Base-by-base conservation (phyloP, 2,113 vertebrate genomes). In the Mandrillus leucophaeus region DNA sequence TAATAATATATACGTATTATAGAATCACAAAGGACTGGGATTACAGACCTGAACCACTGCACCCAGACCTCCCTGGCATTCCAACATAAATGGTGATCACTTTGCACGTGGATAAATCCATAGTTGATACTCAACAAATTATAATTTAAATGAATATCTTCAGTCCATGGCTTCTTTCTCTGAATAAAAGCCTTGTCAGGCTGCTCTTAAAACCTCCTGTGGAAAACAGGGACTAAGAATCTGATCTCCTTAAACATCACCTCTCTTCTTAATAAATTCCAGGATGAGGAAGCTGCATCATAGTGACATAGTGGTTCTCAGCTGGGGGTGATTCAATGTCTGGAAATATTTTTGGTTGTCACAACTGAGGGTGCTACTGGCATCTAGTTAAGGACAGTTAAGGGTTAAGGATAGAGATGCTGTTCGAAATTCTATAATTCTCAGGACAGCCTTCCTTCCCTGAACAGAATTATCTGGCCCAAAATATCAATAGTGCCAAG, bases 391-490 rank as follows among this genome's bases (percentile, higher is more conserved):
- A 64, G 61, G 27, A 64, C 61, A 64, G 27, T 64, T 32, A 32
- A 32, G 45, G 11, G 30, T 57, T 72, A 55, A 97, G 35, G n/a
- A 38, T 45, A 91, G 66, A 27, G 2, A 43, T 66, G 11, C 17
- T 90, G 23, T 50, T 79, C 78, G 57, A 82, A 93, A 68, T 43
- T 38, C 20, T 80, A 0, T 45, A 85, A 83, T 35, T 30, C 43
- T 16, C 18, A 75, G 3, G 27, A 43, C 9, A 20, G 9, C 16
- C 66, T 8, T 87, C 50, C 70, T 90, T 91, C 12, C 38, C 52
- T 35, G 66, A 88, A 96, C 52, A 92, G 88, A 96, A 95, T 80
- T 55, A 95, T 90, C 27, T 88, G 80, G 45, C 64, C 70, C 90
- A 66, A 82, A 90, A 81, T 88, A 87, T 79, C 52, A 95, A 90